These are phyloP conservation scores for Pammene aurita DNA, from an alignment of 2,888 invertebrate species.

Conservation along the genomic window DNA sequence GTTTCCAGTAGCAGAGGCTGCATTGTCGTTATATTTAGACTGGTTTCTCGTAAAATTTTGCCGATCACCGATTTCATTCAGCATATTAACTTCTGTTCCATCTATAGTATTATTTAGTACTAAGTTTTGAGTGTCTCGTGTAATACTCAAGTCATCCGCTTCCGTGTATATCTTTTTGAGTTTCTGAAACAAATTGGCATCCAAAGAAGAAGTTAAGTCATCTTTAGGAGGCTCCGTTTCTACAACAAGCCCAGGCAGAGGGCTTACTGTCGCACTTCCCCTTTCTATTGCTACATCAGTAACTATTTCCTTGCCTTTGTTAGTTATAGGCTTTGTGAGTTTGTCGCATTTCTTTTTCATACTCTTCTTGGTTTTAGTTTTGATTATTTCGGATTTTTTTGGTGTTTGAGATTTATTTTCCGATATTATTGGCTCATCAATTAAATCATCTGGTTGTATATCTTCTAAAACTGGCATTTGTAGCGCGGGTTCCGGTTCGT, in stretches of 20 bases:
- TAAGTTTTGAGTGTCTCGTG: conserved; percentile 61
- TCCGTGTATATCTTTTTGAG: conserved; percentile 58
- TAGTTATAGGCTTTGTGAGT: neutral
- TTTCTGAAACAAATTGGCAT: conserved; percentile 57
- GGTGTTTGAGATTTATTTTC: conserved; percentile 39
- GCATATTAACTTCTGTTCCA: conserved; percentile 49
- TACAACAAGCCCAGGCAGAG: conserved; percentile 66
- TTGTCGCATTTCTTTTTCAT: conserved; percentile 39
- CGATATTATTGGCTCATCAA: conserved; percentile 35
- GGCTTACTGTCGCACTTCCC: conserved; percentile 61
- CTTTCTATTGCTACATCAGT: conserved; percentile 6
- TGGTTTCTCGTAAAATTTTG: conserved; percentile 56
- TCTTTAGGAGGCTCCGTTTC: conserved; percentile 54
- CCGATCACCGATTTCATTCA: conserved; percentile 56
- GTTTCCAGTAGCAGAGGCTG: conserved; percentile 13
- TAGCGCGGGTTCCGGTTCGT: conserved; percentile 51
- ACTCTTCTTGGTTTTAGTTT: conserved; percentile 44
- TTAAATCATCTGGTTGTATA: conserved; percentile 46
- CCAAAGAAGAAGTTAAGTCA: conserved; percentile 55
- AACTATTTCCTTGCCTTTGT: conserved; percentile 3
- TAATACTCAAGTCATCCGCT: conserved; percentile 52
- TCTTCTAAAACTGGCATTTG: conserved; percentile 58
- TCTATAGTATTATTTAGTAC: conserved; percentile 45
- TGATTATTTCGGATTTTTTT: conserved; percentile 43
- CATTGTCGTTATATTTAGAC: conserved; percentile 22